Conservation (phyloP, 1,140 invertebrate genomes). For the Drosophila nebulosa region DNA sequence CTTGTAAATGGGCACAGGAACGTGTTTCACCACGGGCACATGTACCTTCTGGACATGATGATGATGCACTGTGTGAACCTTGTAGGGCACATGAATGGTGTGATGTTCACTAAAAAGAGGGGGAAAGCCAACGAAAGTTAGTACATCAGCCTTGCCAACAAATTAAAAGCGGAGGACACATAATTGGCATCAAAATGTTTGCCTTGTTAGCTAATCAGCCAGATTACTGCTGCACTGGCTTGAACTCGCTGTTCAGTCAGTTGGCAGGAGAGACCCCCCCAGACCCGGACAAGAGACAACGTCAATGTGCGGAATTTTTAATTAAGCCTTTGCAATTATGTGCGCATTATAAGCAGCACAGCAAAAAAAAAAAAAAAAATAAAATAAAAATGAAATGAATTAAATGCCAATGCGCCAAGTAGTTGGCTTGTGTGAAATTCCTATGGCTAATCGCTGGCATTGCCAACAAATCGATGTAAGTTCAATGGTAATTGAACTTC, state of each 20-base stretch:
- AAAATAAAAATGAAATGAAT: conserved; percentile 19
- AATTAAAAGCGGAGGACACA: conserved; percentile 14
- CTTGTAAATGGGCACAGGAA: conserved; percentile 71
- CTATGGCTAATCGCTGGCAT: conserved; percentile 23
- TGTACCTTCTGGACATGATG: conserved; percentile 84
- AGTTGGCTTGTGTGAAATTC: conserved; percentile 59
- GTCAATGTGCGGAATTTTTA: conserved; percentile 64
- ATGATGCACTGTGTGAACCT: conserved; percentile 86
- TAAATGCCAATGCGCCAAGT: conserved; percentile 39
- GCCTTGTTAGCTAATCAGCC: conserved; percentile 63
- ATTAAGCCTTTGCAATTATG: conserved; percentile 70
- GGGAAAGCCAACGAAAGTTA: conserved; percentile 55
- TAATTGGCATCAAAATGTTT: conserved; percentile 48
- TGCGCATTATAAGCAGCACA: conserved; percentile 62
- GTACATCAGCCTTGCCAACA: conserved; percentile 10
- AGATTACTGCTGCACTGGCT: conserved; percentile 36
- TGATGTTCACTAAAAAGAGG: conserved; percentile 82
- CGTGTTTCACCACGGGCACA: conserved; percentile 75
- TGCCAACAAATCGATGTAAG: conserved; percentile 33
- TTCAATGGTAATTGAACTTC: conserved; percentile 41
- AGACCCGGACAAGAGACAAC: not conserved
- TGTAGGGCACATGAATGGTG: conserved; percentile 84
- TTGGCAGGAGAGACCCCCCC: conserved; percentile 5
- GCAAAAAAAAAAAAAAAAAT: not conserved
- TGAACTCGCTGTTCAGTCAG: conserved; percentile 57